Base-by-base conservation (phyloP, 2,113 vertebrate species). In the Xiphophorus couchianus region DNA sequence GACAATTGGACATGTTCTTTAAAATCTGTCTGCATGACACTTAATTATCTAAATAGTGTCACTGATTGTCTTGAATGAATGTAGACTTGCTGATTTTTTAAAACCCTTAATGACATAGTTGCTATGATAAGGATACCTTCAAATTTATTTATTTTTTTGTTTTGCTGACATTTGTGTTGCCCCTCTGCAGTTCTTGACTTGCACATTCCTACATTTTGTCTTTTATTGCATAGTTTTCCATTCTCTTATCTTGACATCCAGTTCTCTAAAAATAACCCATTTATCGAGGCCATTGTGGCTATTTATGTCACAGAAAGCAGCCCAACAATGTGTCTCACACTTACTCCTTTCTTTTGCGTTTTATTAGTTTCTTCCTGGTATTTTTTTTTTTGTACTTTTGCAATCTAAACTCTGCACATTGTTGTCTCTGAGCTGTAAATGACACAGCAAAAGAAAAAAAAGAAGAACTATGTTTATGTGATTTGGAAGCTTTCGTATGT, bases 271-370 rank as follows among this genome's bases (percentile, higher is more conserved):
- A 89, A 91, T 86, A 90, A 61, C 80, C 29, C 72, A 72, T 88
- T 85, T 86, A 69, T 87, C 79, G 88, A 75, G 71, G 83, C 76
- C 89, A 91, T 88, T 88, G 90, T 90, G 63, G 83, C 83, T 86
- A 81, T 89, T 88, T 84, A 63, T 64, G 58, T 27, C 39, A 54
- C 42, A 63, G 77, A 67, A 84, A 88, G 88, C 74, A 86, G 19
- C 62, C 66, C 33, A 0, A 25, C 35, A 67, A 14, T 76, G 74
- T 77, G 65, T 84, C 25, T 58, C 51, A 58, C 4, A n/a, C 6
- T n/a, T n/a, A n/a, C 51, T n/a, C 66, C 72, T 65, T 66, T 66
- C 33, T 27, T 54, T 44, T 62, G 19, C 1, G 28, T 28, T 81
- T 80, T 61, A 62, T 64, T 69, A 42, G 3, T 2, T 29, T 77